phyloP scores from a whole-genome alignment of 2,797 vertebrate species.

The Alauda arvensis region DNA sequence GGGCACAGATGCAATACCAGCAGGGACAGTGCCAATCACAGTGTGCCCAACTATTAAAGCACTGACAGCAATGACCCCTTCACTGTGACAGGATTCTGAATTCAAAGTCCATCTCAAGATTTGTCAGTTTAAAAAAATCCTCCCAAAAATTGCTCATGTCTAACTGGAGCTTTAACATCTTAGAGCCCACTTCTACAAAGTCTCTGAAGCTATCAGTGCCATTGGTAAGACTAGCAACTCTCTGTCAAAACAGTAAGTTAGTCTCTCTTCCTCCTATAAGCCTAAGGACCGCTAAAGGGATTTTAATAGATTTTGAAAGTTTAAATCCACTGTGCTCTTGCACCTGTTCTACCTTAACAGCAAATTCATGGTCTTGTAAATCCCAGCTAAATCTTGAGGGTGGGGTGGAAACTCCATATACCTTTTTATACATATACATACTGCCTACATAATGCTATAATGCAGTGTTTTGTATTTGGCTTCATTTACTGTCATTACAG shows the following conservation, averaged over 20 bases:
- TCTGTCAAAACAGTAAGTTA: neutral
- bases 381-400: neutral
- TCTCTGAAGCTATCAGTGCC: neutral
- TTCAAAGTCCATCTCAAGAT: neutral
- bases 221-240: neutral
- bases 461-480: neutral
- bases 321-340: neutral
- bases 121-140: neutral
- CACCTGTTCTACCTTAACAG: neutral
- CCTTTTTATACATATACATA: neutral
- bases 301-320: neutral
- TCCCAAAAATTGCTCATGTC: neutral
- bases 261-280: neutral
- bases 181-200: neutral
- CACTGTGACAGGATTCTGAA: neutral
- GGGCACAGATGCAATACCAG: neutral
- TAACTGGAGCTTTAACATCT: neutral
- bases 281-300: neutral
- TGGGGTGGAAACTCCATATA: neutral
- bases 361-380: neutral
- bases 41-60: neutral
- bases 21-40: neutral
- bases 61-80: neutral
- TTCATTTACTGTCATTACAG: neutral
- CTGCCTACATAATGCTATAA: neutral